Evolutionary conservation across 1,140 invertebrate genomes (phyloP), one percentile per base, ranked within the genome.

Genomic region (Drosophila ercepeae): DNA sequence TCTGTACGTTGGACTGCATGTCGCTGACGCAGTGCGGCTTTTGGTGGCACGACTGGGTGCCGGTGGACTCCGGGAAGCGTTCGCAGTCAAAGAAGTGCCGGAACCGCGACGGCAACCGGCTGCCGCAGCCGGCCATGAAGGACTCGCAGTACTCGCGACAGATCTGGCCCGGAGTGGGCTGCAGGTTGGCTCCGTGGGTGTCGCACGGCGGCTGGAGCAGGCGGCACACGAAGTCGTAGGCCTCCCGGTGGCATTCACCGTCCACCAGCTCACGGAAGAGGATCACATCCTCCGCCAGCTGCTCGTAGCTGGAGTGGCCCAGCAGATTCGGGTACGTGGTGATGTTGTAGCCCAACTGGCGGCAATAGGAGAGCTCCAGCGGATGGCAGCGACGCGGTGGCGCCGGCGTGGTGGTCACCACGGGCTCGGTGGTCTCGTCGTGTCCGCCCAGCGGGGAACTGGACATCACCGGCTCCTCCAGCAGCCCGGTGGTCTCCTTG

Each of bases 321-420:
- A 97, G 92, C 1, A 97, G 91, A 91, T 98, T 97, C 0, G 97
- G 97, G 89, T 97, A 97, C 0, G 96, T 95, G 0, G 96, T 97
- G 1, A 93, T 89, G 81, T 97, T 97, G 90, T 97, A 96, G 0
- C 94, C 93, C 16, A 97, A 91, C 54, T 94, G 93, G 32, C 93
- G 93, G 88, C 97, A 98, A 63, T 97, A 96, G 1, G 92, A 84
- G 1, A 97, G 90, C 41, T 94, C 92, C 2, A 96, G 54, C 4
- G 93, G 92, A 21, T 93, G 92, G 84, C 97, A 97, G 72, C 93
- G 94, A 67, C 96, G 93, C 2, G 93, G 93, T 1, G 93, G 92
- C 0, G 70, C 57, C 7, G 67, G 76, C 0, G 84, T 78, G n/a
- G 89, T 88, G 4, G 91, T 89, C 5, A 75, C 79, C 14, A 89